Conservation (phyloP, 2,888 invertebrate species). For the Heliconius aoede region DNA sequence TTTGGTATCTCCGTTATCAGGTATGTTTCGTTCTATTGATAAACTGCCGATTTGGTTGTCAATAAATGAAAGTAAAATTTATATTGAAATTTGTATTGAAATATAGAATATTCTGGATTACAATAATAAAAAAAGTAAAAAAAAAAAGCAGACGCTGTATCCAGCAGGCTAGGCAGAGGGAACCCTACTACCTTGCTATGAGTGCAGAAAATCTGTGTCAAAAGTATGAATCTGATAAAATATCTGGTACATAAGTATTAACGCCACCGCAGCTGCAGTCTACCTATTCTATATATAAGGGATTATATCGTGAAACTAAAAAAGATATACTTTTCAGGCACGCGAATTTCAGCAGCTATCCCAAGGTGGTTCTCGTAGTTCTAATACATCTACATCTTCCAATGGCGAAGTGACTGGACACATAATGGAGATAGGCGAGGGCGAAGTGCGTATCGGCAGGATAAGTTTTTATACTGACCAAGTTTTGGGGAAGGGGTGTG, state of each 20-base stretch:
- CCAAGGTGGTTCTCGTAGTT: conserved; percentile 84
- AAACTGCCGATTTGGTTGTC: conserved; percentile 6
- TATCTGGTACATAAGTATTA: too few relatives aligned
- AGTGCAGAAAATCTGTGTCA: too few relatives aligned
- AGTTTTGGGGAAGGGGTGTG: conserved; percentile 97
- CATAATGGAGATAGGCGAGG: conserved; percentile 85
- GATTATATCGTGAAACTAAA: background rate
- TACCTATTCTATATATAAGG: too few relatives aligned
- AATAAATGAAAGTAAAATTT: background rate
- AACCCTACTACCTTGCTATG: too few relatives aligned
- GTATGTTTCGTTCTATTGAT: conserved; percentile 66
- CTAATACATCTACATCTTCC: conserved; percentile 70
- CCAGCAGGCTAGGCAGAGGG: too few relatives aligned
- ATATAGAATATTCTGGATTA: background rate
- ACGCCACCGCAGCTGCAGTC: too few relatives aligned
- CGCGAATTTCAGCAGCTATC: conserved; percentile 87
- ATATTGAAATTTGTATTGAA: background rate
- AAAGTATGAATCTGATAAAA: too few relatives aligned
- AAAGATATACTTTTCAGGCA: conserved; percentile 65
- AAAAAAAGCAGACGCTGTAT: too few relatives aligned
- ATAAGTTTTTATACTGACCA: conserved; percentile 93
- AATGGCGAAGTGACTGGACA: conserved; percentile 80
- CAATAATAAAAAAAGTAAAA: background rate
- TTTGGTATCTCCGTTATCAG: conserved; percentile 90
- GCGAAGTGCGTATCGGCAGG: conserved; percentile 91